Evolutionary conservation across 2,888 invertebrate genomes (phyloP), one percentile per base, ranked within the genome.

Genomic region (Oscheius sp.): DNA sequence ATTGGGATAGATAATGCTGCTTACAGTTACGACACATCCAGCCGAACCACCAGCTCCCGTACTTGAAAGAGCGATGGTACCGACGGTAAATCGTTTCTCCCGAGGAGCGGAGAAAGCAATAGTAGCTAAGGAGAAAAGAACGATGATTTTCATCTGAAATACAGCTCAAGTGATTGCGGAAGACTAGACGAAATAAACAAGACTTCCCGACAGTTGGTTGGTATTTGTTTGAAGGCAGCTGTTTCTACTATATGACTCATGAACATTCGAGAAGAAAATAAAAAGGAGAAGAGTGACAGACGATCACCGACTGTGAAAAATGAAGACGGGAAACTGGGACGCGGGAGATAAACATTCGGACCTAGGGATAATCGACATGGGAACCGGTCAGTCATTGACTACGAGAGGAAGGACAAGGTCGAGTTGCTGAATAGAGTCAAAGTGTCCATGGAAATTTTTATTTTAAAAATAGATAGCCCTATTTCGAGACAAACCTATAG

Each of bases 1-100:
- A 71, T 33, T 32, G 50, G 36, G 28, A 45, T 22, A n/a, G 20
- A 17, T 5, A 5, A 32, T 9, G 41, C 36, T 14, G 38, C 73
- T 41, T 49, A 79, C 80, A 38, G 84, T 83, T 36, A 84, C 84
- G n/a, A 84, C 83, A 66, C 84, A 84, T 57, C 84, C 84, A 47
- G 80, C 75, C 26, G 74, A 66, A 61, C 83, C 83, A 4, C 83
- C 83, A 36, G 81, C 75, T 32, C 80, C 72, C n/a, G 74, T 75
- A 20, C 81, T 67, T 56, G 61, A 32, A 20, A 80, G 72, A 54
- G 80, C 75, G 69, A 84, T 81, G 20, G 77, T 78, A n/a, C 81
- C 77, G 63, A 78, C 68, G 32, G 76, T 64, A 17, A 76, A 62
- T 24, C 83, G 74, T 70, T 83, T 83, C n/a, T 74, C 71, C 9